Percentiles rank a stretch among this genome's conserved stretches.
Evolutionary conservation across 2,797 vertebrate species (phyloP).

Genomic region (Notamacropus eugenii): DNA sequence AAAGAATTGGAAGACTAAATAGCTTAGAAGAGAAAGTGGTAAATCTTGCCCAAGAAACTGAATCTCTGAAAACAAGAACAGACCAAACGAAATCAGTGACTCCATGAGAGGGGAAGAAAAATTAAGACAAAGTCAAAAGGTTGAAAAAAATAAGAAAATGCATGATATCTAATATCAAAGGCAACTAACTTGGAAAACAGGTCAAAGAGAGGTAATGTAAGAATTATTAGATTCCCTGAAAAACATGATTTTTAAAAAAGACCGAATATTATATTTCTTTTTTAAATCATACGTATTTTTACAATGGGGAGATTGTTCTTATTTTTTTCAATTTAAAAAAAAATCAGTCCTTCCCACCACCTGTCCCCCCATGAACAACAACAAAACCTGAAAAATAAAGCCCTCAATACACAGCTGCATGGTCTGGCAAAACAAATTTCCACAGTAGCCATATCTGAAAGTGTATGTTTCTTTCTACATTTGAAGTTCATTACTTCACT

Average conservation of each 20-base stretch:
- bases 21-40: not conserved
- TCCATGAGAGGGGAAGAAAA: not conserved
- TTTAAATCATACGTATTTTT: not conserved
- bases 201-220: not conserved
- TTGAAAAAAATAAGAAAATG: not conserved
- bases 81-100: not conserved
- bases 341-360: not conserved
- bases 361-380: not conserved
- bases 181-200: not conserved
- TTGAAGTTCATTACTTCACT: not conserved
- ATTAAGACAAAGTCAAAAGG: not conserved
- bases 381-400: not conserved
- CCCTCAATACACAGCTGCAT: not conserved
- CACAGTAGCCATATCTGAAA: not conserved
- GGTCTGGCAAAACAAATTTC: not conserved
- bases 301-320: not conserved
- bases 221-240: not conserved
- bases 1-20: not conserved
- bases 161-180: not conserved
- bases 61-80: not conserved
- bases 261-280: not conserved
- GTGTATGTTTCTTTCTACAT: not conserved
- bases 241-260: not conserved
- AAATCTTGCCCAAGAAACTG: not conserved
- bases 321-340: not conserved